Conservation (phyloP, 1,140 invertebrate species). For the Nephila pilipes region DNA sequence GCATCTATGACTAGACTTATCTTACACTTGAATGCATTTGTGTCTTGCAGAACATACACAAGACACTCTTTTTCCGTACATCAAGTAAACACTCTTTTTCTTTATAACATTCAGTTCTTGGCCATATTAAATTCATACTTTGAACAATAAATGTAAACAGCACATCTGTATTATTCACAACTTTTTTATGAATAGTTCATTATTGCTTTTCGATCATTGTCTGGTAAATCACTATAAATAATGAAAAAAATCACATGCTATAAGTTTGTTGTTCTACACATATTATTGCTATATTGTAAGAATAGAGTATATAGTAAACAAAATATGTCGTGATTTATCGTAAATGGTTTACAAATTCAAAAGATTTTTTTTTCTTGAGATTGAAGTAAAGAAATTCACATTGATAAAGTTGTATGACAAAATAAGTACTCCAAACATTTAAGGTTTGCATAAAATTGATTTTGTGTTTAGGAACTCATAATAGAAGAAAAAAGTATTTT, state of each 20-base stretch:
- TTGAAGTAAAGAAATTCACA: not conserved
- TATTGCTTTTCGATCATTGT: slow-evolving; percentile 16
- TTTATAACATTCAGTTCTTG: not conserved
- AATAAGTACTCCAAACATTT: not conserved
- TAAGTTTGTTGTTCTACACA: not conserved
- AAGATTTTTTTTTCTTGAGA: not conserved
- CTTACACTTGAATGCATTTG: not conserved
- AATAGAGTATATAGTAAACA: not conserved
- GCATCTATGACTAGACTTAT: slow-evolving; percentile 45
- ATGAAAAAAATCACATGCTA: not conserved
- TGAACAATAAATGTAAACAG: slow-evolving; percentile 40
- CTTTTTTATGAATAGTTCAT: not conserved
- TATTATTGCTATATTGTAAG: not conserved
- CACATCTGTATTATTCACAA: not conserved
- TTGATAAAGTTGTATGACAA: not conserved
- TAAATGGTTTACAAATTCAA: not conserved
- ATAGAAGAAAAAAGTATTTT: no score
- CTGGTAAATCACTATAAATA: not conserved
- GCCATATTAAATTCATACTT: not conserved
- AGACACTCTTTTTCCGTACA: not conserved
- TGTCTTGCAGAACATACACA: not conserved
- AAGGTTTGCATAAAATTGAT: not conserved
- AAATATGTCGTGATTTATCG: not conserved
- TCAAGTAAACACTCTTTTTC: not conserved
- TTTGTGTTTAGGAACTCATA: not conserved